Evolutionary conservation across 2,797 vertebrate species (phyloP), one percentile per base, ranked within the genome.

Genomic region (Pelobates cultripes): DNA sequence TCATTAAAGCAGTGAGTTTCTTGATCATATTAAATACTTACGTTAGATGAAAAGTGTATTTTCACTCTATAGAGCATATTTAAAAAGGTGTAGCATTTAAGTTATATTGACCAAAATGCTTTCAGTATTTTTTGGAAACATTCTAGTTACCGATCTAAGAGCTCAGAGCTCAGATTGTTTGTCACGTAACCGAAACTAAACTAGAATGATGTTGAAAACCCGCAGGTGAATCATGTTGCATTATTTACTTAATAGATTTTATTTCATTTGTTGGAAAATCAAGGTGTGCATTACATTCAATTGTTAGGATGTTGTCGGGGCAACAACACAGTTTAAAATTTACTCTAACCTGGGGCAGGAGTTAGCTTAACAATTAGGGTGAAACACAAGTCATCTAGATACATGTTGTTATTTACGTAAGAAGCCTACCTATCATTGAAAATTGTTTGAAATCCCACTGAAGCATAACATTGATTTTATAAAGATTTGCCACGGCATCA

Each of bases 211-310:
- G 74, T 42, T 63, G 73, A 63, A 70, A 76, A 69, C 42, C 53
- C 15, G 40, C 14, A 66, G n/a, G 45, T 45, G 72, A 78, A 78
- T 78, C 75, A 66, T 72, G 12, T 81, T 68, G 73, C 17, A 77
- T 43, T 60, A 43, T 78, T 77, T 78, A 51, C 53, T 42, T 17
- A 42, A 15, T 41, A 82, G 42, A 73, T 69, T 55, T 82, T 77
- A 77, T 77, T 72, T 82, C 61, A 78, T 78, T 69, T 69, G 47
- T 41, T 83, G 75, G 47, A 83, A 78, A 78, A 69, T 83, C 76
- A 83, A 83, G 81, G 81, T 83, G 71, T 74, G 40, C 76, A 70
- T 83, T 75, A 70, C 81, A 78, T 69, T 70, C 67, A 4, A 51
- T 41, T 69, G 12, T 70, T 55, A 78, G 75, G 60, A 73, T 47